Evolutionary conservation across 2,888 invertebrate species (phyloP), one percentile per base, ranked within the genome.

Genomic region (Rhopalosiphum nymphaeae): DNA sequence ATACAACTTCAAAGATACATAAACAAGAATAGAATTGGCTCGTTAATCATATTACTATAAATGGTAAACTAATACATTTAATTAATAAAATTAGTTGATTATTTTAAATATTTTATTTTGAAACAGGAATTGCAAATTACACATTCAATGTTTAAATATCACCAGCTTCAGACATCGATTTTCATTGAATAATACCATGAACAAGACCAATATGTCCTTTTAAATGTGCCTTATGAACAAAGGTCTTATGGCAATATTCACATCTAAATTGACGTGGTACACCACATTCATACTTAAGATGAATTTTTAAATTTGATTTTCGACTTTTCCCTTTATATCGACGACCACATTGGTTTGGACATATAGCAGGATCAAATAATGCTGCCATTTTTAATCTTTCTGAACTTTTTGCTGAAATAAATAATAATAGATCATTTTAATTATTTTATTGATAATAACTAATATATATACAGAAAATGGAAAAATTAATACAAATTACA

Each of bases 271-370:
- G 94, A 53, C 91, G 89, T 1, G 93, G 93, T 44, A 93, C 93
- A 5, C 96, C 96, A 95, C 96, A 96, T 95, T 96, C 96, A 94
- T 96, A 96, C 95, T 96, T 96, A 95, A 96, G 95, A 94, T 96
- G 96, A 26, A 67, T 89, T 53, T 91, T 94, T 67, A 95, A 86
- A 85, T 94, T 94, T 7, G 78, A 93, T 93, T 89, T 93, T 89
- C 85, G n/a, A 21, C 91, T 92, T 90, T 94, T 95, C 21, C 94
- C 94, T 36, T 85, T 91, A 92, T 95, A 95, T n/a, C 90, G 91
- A 46, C 95, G 94, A 10, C 95, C 95, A 92, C 95, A 95, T 36
- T 95, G 95, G 21, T 94, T 94, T 36, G 92, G 92, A 90, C 95
- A 95, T 29, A 89, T 10, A n/a, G 93, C 93, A 10, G 93, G 93